phyloP scores from a whole-genome alignment of 2,797 vertebrate genomes.

The Staurois parvus region DNA sequence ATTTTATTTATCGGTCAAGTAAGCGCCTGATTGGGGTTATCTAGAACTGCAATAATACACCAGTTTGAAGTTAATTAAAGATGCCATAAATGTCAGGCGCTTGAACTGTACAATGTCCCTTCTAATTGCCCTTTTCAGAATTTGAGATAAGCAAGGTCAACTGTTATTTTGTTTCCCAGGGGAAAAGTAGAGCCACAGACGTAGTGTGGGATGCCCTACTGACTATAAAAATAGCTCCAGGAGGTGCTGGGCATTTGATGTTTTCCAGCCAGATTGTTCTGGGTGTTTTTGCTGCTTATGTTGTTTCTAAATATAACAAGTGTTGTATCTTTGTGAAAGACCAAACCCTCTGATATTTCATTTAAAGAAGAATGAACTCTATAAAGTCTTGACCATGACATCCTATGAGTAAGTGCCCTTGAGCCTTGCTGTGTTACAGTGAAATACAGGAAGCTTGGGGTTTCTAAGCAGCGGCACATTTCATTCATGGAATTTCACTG shows the following conservation, averaged over 20 bases:
- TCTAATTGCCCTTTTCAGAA: conserved; percentile 18
- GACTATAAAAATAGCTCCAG: conserved; percentile 23
- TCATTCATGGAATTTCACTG: conserved; percentile 46
- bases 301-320: conserved; percentile 48
- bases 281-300: conserved; percentile 6
- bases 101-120: conserved; percentile 46
- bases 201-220: conserved; percentile 4
- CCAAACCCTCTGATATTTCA: conserved; percentile 17
- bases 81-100: conserved; percentile 37
- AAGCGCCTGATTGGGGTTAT: conserved; percentile 23
- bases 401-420: conserved; percentile 34
- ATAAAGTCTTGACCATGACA: conserved; percentile 22
- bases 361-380: conserved; percentile 33
- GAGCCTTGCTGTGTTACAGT: conserved; percentile 31
- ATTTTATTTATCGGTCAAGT: conserved; percentile 10
- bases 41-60: conserved; percentile 21
- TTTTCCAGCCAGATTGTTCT: conserved; percentile 43
- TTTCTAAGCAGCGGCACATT: conserved; percentile 44
- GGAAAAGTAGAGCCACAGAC: conserved; percentile 34
- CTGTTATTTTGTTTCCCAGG: conserved; percentile 52
- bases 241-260: conserved; percentile 19
- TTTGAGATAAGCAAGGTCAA: conserved; percentile 51
- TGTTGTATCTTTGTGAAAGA: conserved; percentile 15
- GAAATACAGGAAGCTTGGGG: conserved; percentile 25
- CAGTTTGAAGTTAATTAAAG: conserved; percentile 41